Evolutionary conservation across 2,113 vertebrate species (phyloP).

Genomic region (Proterorhinus semilunaris): DNA sequence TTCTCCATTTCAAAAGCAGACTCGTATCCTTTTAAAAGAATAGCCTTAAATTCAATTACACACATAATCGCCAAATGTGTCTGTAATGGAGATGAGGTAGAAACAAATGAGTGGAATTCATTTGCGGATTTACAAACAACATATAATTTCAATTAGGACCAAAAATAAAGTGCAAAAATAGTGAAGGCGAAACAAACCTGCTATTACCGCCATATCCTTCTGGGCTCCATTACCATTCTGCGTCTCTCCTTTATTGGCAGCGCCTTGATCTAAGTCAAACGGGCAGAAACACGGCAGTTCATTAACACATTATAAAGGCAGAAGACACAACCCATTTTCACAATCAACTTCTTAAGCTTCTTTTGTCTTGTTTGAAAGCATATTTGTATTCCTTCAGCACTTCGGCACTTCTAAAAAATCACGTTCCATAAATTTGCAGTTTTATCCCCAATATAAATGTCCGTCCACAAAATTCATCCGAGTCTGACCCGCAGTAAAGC

Average conservation of each 20-base stretch:
- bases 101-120: conserved; percentile 13
- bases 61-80: background rate
- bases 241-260: conserved; percentile 83
- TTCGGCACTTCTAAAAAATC: conserved; percentile 6
- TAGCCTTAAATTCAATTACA: conserved; percentile 3
- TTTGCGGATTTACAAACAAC: conserved; percentile 41
- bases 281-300: conserved; percentile 17
- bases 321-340: background rate
- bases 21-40: background rate
- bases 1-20: background rate
- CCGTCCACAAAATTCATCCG: background rate
- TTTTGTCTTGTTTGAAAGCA: background rate
- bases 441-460: background rate
- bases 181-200: conserved; percentile 66
- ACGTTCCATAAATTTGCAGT: background rate
- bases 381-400: background rate
- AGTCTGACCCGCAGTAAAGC: conserved; percentile 1
- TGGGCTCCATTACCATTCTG: conserved; percentile 79
- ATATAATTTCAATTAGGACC: conserved; percentile 57
- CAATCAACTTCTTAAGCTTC: background rate
- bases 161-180: conserved; percentile 31
- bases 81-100: conserved; percentile 19
- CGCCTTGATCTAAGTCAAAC: conserved; percentile 81
- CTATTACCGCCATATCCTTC: conserved; percentile 86
- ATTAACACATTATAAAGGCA: conserved; percentile 3